Conservation (phyloP, 2,797 vertebrate genomes). For the Scomberomorus guttatus region DNA sequence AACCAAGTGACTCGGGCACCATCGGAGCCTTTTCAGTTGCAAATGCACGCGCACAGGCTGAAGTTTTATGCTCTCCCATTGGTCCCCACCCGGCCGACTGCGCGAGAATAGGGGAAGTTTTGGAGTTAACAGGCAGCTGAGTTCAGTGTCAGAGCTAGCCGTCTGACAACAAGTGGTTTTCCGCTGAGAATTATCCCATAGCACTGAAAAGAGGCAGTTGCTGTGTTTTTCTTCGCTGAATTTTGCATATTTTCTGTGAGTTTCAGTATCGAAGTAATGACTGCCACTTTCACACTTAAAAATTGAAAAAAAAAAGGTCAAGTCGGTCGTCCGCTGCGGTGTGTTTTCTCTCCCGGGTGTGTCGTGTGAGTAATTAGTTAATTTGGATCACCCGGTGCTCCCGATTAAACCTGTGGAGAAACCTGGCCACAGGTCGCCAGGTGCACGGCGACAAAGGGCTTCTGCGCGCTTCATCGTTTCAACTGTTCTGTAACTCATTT, state of each 20-base stretch:
- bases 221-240: background rate
- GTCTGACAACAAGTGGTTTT: slow-evolving; percentile 73
- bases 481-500: background rate
- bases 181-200: background rate
- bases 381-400: slow-evolving; percentile 63
- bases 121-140: slow-evolving; percentile 48
- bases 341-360: slow-evolving; percentile 5
- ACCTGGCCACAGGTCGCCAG: slow-evolving; percentile 58
- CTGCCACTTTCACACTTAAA: background rate
- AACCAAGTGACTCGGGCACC: slow-evolving; percentile 76
- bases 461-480: slow-evolving; percentile 32
- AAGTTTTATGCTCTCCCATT: slow-evolving; percentile 70
- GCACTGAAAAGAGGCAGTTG: slow-evolving; percentile 5
- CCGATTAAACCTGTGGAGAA: slow-evolving; percentile 47
- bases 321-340: background rate
- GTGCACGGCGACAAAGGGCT: slow-evolving; percentile 65
- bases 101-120: slow-evolving; percentile 65
- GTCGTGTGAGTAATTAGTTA: slow-evolving; percentile 53
- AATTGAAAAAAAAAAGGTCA: background rate
- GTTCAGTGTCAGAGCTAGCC: slow-evolving; percentile 56
- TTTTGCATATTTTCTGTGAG: background rate
- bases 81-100: slow-evolving; percentile 64
- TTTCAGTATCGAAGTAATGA: slow-evolving; percentile 29
- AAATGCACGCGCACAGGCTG: slow-evolving; percentile 71
- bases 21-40: slow-evolving; percentile 77